Evolutionary conservation across 2,888 invertebrate genomes (phyloP).

Genomic region (Melanostoma mellinum): DNA sequence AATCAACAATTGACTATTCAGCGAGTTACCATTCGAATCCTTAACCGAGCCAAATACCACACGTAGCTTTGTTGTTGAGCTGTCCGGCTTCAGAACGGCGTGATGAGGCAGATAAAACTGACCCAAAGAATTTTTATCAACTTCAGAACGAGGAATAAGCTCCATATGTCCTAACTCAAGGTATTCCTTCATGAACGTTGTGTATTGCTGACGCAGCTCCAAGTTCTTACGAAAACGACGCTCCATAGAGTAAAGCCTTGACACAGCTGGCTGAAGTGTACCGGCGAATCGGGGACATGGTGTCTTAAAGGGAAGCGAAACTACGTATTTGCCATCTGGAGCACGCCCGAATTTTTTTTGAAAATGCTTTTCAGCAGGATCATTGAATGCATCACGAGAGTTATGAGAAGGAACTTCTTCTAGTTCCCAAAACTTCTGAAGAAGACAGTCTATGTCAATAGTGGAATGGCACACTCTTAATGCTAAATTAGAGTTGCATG

Average conservation of each 20-base stretch:
- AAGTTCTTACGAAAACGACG: slow-evolving; percentile 18
- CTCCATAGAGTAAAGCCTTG: slow-evolving; percentile 22
- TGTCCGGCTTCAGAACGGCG: slow-evolving; percentile 14
- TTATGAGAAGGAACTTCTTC: slow-evolving; percentile 53
- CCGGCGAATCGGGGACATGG: slow-evolving; percentile 15
- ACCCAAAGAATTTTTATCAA: not conserved
- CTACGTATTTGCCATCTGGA: slow-evolving; percentile 40
- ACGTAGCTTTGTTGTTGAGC: slow-evolving; percentile 1
- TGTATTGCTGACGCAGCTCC: slow-evolving; percentile 1
- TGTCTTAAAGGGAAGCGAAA: slow-evolving; percentile 35
- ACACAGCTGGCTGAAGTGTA: slow-evolving; percentile 19
- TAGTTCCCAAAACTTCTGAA: slow-evolving; percentile 50
- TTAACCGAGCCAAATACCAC: not conserved
- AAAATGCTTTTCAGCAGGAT: slow-evolving; percentile 43
- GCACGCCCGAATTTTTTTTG: slow-evolving; percentile 19
- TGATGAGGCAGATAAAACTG: slow-evolving; percentile 7
- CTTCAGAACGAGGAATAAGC: slow-evolving; percentile 1
- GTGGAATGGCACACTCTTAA: slow-evolving; percentile 11
- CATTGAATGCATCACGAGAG: slow-evolving; percentile 33
- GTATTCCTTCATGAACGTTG: slow-evolving; percentile 33
- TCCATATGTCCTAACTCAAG: slow-evolving; percentile 30
- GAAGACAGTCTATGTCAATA: slow-evolving; percentile 36
- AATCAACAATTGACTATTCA: slow-evolving; percentile 16
- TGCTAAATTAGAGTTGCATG: not conserved
- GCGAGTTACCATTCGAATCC: not conserved